Conservation (phyloP, 2,113 vertebrate genomes). For the Rhinogobius similis region DNA sequence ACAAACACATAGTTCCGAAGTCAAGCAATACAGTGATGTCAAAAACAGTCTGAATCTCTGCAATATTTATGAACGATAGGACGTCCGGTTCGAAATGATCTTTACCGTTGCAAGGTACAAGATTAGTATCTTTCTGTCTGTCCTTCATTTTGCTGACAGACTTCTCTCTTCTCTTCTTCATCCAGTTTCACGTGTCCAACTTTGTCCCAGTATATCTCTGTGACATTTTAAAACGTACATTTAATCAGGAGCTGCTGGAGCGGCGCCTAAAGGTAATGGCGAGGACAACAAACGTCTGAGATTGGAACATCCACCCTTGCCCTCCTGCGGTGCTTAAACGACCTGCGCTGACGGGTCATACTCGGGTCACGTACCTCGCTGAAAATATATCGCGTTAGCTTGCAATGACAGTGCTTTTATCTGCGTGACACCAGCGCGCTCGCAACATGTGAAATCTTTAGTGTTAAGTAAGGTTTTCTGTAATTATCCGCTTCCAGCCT, state of each 20-base stretch:
- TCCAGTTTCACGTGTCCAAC: background rate
- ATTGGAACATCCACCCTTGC: background rate
- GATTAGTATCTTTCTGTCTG: background rate
- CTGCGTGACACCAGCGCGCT: background rate
- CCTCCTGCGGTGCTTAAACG: background rate
- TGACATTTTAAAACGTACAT: conserved; percentile 2
- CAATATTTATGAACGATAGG: too few relatives aligned
- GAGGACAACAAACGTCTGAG: background rate
- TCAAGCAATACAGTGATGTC: too few relatives aligned
- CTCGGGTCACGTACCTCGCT: background rate
- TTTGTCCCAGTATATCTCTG: background rate
- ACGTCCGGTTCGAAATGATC: too few relatives aligned
- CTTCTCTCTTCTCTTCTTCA: background rate
- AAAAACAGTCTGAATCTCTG: too few relatives aligned
- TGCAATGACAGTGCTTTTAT: background rate
- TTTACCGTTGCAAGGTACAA: too few relatives aligned
- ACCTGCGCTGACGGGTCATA: background rate
- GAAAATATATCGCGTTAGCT: background rate
- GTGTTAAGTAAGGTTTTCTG: background rate
- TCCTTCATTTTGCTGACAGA: background rate
- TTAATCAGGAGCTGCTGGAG: background rate
- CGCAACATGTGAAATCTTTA: background rate
- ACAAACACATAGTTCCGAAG: too few relatives aligned
- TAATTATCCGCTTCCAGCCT: background rate
- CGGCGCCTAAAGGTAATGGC: conserved; percentile 2